phyloP scores from a whole-genome alignment of 1,140 invertebrate genomes.

The Brachystomella parvula region DNA sequence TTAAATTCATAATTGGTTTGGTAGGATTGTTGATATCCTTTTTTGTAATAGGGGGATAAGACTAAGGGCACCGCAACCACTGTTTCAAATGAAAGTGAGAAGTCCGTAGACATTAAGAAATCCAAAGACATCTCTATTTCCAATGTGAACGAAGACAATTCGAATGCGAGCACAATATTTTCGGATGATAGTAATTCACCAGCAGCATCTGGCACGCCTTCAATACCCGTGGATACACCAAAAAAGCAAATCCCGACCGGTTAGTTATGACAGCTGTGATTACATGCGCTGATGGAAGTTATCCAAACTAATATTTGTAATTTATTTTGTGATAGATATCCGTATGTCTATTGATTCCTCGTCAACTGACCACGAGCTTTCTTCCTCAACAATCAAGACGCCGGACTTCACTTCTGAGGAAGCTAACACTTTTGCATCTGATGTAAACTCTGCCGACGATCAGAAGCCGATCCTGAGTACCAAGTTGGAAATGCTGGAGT shows the following conservation, averaged over 20 bases:
- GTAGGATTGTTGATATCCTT: too few relatives aligned
- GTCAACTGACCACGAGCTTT: conserved; percentile 33
- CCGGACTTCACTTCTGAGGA: conserved; percentile 31
- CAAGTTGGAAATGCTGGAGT: conserved; percentile 31
- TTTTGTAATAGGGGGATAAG: too few relatives aligned
- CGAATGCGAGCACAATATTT: neutral
- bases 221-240: too few relatives aligned
- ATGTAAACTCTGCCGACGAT: conserved; percentile 10
- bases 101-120: too few relatives aligned
- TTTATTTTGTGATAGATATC: neutral
- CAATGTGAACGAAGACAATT: neutral
- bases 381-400: conserved; percentile 38
- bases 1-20: too few relatives aligned
- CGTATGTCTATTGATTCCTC: conserved; percentile 11
- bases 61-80: too few relatives aligned
- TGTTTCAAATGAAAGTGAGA: neutral
- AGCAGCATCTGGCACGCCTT: too few relatives aligned
- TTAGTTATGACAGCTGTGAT: too few relatives aligned
- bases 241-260: too few relatives aligned
- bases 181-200: neutral
- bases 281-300: too few relatives aligned
- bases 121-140: neutral
- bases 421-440: neutral
- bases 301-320: neutral
- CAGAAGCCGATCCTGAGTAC: conserved; percentile 17